Conservation (phyloP, 2,797 vertebrate genomes). For the Anniella stebbinsi region DNA sequence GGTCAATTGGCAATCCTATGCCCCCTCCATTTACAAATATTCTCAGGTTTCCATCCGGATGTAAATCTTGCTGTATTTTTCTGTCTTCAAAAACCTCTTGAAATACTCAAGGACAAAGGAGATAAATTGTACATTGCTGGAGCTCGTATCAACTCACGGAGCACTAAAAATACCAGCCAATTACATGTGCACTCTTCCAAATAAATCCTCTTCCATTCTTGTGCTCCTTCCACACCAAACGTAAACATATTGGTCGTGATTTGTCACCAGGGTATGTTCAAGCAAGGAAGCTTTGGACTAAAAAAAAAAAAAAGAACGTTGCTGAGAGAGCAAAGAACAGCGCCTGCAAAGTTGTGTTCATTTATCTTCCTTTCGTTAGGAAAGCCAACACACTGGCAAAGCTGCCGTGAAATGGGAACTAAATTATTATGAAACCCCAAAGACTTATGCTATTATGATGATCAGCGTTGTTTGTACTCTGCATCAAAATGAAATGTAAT, state of each 20-base stretch:
- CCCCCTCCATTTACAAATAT: not conserved
- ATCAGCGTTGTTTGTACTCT: not conserved
- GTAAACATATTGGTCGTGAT: conserved; percentile 63
- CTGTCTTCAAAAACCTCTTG: not conserved
- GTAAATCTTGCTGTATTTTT: not conserved
- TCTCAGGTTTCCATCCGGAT: not conserved
- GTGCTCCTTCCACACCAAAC: conserved; percentile 35
- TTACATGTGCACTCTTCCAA: conserved; percentile 48
- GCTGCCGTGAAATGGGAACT: conserved; percentile 68
- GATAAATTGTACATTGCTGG: conserved; percentile 36
- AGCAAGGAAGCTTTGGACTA: conserved; percentile 61
- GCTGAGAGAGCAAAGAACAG: conserved; percentile 71
- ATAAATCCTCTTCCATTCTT: conserved; percentile 60
- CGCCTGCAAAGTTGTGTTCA: conserved; percentile 66
- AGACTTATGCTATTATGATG: conserved; percentile 56
- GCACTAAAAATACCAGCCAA: conserved; percentile 67
- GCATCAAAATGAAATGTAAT: conserved; percentile 2
- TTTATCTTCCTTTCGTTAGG: conserved; percentile 66
- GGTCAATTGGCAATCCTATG: not conserved
- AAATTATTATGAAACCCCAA: conserved; percentile 47
- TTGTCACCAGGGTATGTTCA: conserved; percentile 64
- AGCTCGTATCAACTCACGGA: conserved; percentile 59
- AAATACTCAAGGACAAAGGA: conserved; percentile 59
- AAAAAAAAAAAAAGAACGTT: conserved; percentile 68
- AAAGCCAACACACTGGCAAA: conserved; percentile 71